phyloP scores from a whole-genome alignment of 2,113 vertebrate genomes.

The Prunella fulvescens region DNA sequence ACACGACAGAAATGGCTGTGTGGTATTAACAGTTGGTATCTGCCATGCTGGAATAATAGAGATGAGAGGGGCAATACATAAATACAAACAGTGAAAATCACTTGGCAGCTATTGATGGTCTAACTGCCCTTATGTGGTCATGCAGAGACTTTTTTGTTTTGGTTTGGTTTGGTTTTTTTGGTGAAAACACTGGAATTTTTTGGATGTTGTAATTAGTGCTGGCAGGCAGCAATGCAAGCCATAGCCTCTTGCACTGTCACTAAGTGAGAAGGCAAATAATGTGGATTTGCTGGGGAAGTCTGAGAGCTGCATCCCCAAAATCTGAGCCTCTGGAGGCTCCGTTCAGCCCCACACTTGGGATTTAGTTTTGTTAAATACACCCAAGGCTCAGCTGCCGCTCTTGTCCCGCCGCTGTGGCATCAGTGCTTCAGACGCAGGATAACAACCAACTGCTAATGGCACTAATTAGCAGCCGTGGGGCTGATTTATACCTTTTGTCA shows the following conservation, averaged over 20 bases:
- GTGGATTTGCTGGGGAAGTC: background rate
- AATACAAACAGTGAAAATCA: background rate
- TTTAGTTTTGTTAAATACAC: background rate
- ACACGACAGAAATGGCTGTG: background rate
- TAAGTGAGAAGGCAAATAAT: background rate
- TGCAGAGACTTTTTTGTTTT: background rate
- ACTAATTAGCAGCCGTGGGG: conserved; percentile 59
- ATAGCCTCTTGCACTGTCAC: background rate
- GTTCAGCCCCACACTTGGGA: background rate
- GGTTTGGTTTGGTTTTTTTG: background rate
- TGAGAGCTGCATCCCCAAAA: background rate
- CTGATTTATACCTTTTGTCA: conserved; percentile 65
- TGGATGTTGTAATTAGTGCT: background rate
- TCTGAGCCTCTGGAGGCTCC: background rate
- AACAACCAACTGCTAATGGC: conserved; percentile 62
- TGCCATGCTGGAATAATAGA: background rate
- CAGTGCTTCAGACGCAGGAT: background rate
- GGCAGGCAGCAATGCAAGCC: background rate
- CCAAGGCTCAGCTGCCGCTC: background rate
- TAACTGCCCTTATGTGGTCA: background rate
- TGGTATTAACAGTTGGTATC: background rate
- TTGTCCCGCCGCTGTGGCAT: background rate
- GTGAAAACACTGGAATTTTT: background rate
- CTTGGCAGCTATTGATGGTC: background rate
- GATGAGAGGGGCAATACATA: background rate